phyloP scores from a whole-genome alignment of 2,888 invertebrate genomes.

The Ectropis crepuscularia region DNA sequence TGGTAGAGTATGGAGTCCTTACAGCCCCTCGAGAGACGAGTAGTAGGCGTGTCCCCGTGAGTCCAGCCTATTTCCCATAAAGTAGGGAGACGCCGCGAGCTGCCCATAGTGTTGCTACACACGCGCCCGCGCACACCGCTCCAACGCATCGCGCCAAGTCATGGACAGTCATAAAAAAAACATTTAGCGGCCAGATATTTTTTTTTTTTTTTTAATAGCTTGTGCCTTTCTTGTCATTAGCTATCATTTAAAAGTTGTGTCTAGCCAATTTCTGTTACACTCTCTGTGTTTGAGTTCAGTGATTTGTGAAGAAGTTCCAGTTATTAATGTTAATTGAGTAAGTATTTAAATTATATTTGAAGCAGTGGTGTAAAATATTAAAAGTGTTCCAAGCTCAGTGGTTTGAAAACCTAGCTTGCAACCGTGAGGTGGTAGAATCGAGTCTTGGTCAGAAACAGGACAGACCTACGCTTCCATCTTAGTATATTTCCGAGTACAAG shows the following conservation, averaged over 20 bases:
- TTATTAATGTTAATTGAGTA: no score
- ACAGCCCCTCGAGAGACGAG: constrained; percentile 32
- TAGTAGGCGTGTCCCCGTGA: constrained; percentile 58
- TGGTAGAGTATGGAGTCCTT: neutral
- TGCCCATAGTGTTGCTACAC: constrained; percentile 53
- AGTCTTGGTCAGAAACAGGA: no score
- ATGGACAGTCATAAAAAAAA: constrained; percentile 19
- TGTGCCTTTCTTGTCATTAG: neutral
- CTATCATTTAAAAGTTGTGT: neutral
- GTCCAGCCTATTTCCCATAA: constrained; percentile 48
- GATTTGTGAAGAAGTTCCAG: no score
- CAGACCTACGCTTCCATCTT: no score
- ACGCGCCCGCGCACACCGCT: constrained; percentile 29
- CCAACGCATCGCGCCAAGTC: constrained; percentile 24
- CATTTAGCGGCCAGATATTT: constrained; percentile 11
- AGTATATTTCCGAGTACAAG: no score
- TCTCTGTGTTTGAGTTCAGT: no score
- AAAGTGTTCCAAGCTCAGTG: no score
- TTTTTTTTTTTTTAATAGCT: neutral
- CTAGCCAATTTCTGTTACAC: no score
- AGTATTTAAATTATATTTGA: no score
- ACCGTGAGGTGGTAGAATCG: no score
- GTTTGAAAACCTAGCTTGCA: no score
- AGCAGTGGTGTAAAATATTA: no score
- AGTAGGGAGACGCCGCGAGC: constrained; percentile 45